phyloP scores from a whole-genome alignment of 2,113 vertebrate species.

The Campylorhamphus procurvoides region DNA sequence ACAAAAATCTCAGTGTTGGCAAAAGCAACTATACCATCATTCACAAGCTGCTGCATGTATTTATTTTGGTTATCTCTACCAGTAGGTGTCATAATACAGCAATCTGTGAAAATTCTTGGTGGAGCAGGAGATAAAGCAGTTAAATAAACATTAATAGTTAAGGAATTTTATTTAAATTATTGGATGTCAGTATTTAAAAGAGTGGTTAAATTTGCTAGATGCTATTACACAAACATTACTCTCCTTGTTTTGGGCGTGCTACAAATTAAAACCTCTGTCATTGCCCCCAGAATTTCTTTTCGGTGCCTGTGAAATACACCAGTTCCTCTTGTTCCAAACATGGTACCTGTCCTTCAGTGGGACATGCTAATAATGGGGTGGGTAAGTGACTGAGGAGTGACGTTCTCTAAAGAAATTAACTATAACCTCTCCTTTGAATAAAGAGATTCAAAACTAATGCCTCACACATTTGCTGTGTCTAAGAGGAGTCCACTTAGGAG shows the following conservation, averaged over 20 bases:
- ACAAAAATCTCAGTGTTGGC: neutral
- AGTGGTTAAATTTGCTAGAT: neutral
- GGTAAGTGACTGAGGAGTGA: neutral
- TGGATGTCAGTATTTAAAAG: neutral
- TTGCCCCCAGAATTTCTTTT: neutral
- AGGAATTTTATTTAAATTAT: neutral
- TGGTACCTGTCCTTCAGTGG: neutral
- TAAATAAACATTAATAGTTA: conserved; percentile 14
- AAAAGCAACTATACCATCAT: neutral
- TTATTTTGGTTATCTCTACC: conserved; percentile 46
- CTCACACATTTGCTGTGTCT: neutral
- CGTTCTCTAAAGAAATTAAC: neutral
- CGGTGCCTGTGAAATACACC: neutral
- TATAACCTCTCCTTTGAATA: neutral
- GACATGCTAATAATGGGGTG: neutral
- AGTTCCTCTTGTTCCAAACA: neutral
- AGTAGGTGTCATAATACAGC: conserved; percentile 73
- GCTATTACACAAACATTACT: neutral
- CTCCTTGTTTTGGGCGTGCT: neutral
- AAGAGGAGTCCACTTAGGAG: neutral
- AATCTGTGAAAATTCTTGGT: conserved; percentile 54
- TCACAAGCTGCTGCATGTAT: neutral
- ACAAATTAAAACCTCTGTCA: neutral
- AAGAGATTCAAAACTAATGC: neutral
- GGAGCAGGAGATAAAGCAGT: neutral